Evolutionary conservation across 2,113 vertebrate species (phyloP), one percentile per base, ranked within the genome.

Genomic region (Thymallus thymallus): DNA sequence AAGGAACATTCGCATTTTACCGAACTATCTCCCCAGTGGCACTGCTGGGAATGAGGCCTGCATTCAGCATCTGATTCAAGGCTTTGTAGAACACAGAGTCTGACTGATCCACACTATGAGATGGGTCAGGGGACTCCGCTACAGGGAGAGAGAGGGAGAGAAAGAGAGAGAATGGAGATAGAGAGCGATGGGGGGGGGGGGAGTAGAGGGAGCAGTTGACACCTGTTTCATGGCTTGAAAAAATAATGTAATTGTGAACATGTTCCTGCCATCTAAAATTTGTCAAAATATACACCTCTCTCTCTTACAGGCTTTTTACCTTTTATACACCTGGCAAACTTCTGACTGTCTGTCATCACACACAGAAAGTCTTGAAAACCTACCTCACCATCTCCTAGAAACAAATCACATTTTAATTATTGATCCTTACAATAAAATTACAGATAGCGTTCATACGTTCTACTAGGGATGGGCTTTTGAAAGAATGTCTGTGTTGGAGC

Each of bases 321-420:
- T 30, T 29, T 64, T 6, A 29, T 29, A 30, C 62, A 73, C 6
- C 66, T 70, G 41, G 55, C 51, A 26, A 74, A 77, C n/a, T 55
- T 46, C 14, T 60, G 32, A 41, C 32, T 26, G 68, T 77, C 74
- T 2, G 68, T 77, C 55, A 71, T 58, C 45, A 74, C 26, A 58
- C 32, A 41, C 35, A 77, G 62, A 41, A 77, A 81, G 62, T 77
- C 71, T 18, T 74, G 51, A 60, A 81, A 81, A 26, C 55, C 68
- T 51, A 77, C 68, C 68, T 61, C 9, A 48, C 71, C 67, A 30
- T 81, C 71, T 32, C 62, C 75, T 77, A 6, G 16, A 69, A 58
- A 12, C 63, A 10, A 68, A 13, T 62, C 32, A 62, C n/a, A n/a
- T 60, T n/a, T 22, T 0, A 60, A 16, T 22, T n/a, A 22, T n/a